Conservation (phyloP, 2,113 vertebrate species). For the Corynorhinus townsendii region DNA sequence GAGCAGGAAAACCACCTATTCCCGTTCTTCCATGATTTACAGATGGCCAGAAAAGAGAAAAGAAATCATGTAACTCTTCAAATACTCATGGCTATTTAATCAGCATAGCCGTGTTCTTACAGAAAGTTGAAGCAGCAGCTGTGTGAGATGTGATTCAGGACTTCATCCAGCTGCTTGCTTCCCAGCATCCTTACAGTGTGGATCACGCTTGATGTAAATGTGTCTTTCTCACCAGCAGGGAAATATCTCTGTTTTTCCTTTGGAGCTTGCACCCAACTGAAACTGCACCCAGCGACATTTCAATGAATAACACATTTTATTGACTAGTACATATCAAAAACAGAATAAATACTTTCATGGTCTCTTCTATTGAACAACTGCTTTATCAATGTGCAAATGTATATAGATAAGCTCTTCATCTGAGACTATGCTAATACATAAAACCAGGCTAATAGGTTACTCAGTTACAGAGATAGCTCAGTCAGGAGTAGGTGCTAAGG, state of each 20-base stretch:
- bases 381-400: neutral
- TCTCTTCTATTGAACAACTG: neutral
- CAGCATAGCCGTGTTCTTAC: neutral
- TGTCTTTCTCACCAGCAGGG: neutral
- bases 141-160: neutral
- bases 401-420: neutral
- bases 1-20: neutral
- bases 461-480: neutral
- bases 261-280: neutral
- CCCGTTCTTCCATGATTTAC: neutral
- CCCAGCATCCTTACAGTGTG: neutral
- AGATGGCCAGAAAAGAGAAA: neutral
- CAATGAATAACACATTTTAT: neutral
- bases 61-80: neutral
- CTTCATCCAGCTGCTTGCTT: constrained; percentile 20
- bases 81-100: constrained; percentile 23
- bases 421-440: neutral
- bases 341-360: neutral
- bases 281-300: neutral
- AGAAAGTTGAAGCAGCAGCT: constrained; percentile 37
- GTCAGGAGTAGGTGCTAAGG: too few species aligned
- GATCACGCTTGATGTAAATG: neutral
- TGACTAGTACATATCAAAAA: neutral
- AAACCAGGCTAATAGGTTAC: neutral
- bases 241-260: neutral